Base-by-base conservation (phyloP, 2,113 vertebrate genomes). In the Aegithalos caudatus region DNA sequence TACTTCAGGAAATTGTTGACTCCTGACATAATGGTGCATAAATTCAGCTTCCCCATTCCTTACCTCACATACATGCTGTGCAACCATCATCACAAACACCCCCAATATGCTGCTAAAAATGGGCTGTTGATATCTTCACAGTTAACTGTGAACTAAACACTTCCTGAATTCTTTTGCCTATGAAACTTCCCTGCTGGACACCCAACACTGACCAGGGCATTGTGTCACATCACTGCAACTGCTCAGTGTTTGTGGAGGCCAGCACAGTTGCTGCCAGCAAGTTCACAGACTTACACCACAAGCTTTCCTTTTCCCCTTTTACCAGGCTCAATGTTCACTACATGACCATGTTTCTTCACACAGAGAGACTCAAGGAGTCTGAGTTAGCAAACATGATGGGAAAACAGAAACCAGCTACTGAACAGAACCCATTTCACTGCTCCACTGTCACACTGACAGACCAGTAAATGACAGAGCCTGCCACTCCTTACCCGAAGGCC, bases 401-500 rank as follows among this genome's bases (percentile, higher is more conserved):
- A 44, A 58, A 85, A 66, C 14, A 90, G 61, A 57, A 88, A n/a
- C 23, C 2, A 3, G 35, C 42, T 56, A 58, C 74, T 65, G 81
- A 77, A 65, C 33, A 73, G n/a, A 79, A 38, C 14, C 20, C 22
- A 11, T 56, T 38, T 57, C 53, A 27, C 33, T 54, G 37, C 35
- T 76, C 42, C 11, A 37, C 2, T 23, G 9, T 8, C 31, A 62
- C 8, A 28, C 6, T 57, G 78, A 70, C 25, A 29, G 15, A 28
- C 12, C 57, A 37, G n/a, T 4, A 50, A 89, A 35, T 12, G 16
- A 51, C 45, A 25, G 28, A 57, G 24, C 2, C 3, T 35, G 31
- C 35, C 0, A 9, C 66, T 72, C 48, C 98, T 99, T 96, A 99
- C 99, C 99, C 99, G 97, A 72, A 99, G 97, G 54, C 99, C 99